Evolutionary conservation across 2,888 invertebrate species (phyloP), one percentile per base, ranked within the genome.

Genomic region (Agrotis ipsilon): DNA sequence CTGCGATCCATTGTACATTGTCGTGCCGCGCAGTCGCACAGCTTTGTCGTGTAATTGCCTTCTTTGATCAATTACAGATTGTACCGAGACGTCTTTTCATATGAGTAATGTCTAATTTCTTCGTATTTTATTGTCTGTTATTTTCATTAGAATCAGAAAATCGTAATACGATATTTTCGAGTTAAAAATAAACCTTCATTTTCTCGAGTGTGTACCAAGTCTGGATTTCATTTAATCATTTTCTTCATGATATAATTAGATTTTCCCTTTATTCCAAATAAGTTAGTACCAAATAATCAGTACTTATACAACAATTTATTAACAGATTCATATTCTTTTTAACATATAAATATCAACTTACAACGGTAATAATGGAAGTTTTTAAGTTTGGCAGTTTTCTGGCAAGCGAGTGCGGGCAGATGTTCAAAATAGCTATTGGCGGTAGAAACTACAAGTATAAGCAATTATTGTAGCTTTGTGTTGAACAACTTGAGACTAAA

Each of bases 11-110:
- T 64, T 62, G 52, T 72, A 72, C 43, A 66, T 74, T 78, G 82
- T 72, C 46, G 59, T 39, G 48, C 49, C 65, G 67, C 19, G 39
- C 21, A 24, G 57, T 45, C 66, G 64, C 68, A 57, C 60, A 46
- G 58, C 55, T 76, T 76, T 80, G 80, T 75, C 54, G 54, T 55
- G 62, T 84, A 84, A 84, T 84, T 82, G 82, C 73, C 51, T 61
- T 39, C 73, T 84, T 84, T 78, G 85, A 86, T 84, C 80, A 82
- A 75, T 84, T 80, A 77, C 72, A 68, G 82, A 82, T 84, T 71
- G 66, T 66, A 69, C 67, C 48, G 62, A 54, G 68, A 27, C 59
- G 60, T 65, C 75, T 73, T 78, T 81, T 75, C 75, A 73, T 75
- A 68, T 58, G 27, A 52, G 51, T 68, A 73, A 79, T 82, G 73